A percentile compares a stretch with the other conserved stretches of the same genome.
phyloP scores from a whole-genome alignment of 2,797 vertebrate genomes.

The Valencia hispanica region DNA sequence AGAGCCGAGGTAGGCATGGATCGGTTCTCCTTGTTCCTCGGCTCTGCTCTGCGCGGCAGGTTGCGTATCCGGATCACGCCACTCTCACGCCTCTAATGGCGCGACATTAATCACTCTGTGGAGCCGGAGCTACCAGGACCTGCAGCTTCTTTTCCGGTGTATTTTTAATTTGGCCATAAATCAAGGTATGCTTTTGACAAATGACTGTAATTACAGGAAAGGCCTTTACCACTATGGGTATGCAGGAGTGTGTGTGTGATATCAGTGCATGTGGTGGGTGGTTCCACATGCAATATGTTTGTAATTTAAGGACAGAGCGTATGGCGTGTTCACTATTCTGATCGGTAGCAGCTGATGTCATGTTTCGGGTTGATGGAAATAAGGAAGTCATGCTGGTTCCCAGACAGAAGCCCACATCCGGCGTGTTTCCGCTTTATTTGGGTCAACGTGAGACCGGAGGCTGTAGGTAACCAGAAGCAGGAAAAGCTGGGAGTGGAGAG shows the following conservation, averaged over 20 bases:
- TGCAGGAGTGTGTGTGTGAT: slow-evolving; percentile 27
- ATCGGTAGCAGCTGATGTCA: slow-evolving; percentile 5
- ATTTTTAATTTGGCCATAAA: slow-evolving; percentile 94
- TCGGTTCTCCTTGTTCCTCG: slow-evolving; percentile 22
- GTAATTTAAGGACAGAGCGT: slow-evolving; percentile 10
- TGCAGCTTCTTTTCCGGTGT: slow-evolving; percentile 82
- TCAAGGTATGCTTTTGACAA: slow-evolving; percentile 90
- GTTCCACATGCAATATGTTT: slow-evolving; percentile 30
- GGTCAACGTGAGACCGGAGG: slow-evolving; percentile 49
- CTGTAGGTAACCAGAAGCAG: slow-evolving; percentile 22
- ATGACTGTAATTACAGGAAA: slow-evolving; percentile 92
- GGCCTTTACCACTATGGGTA: slow-evolving; percentile 64
- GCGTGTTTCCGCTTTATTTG: slow-evolving; percentile 35
- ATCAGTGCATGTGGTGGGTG: slow-evolving; percentile 4
- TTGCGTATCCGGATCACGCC: slow-evolving; percentile 71
- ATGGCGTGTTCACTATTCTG: not conserved
- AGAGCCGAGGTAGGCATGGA: slow-evolving; percentile 2
- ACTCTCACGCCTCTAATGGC: slow-evolving; percentile 73
- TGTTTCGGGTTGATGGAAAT: not conserved
- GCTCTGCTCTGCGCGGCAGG: slow-evolving; percentile 25
- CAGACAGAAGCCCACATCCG: not conserved
- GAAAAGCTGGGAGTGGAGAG: not conserved
- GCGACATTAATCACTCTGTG: slow-evolving; percentile 86
- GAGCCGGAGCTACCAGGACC: slow-evolving; percentile 65
- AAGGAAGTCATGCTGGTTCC: slow-evolving; percentile 9